These are phyloP conservation scores for Drosophila erecta DNA, from an alignment of 1,140 invertebrate genomes.

Conservation along the genomic window DNA sequence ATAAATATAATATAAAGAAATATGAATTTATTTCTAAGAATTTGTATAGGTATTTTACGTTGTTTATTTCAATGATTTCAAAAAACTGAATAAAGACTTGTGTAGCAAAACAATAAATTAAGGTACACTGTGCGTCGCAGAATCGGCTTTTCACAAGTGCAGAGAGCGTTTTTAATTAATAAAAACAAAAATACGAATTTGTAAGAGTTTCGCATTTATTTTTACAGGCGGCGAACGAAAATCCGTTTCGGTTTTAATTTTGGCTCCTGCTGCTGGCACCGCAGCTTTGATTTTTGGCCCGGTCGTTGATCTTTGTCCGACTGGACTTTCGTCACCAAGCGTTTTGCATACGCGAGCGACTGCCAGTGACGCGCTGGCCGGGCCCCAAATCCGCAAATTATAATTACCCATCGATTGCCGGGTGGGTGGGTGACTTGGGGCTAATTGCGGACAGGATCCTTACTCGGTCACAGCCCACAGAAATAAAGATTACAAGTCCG, in stretches of 20 bases:
- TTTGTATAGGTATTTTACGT: not conserved
- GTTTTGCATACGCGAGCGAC: constrained; percentile 61
- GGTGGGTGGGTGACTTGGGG: constrained; percentile 32
- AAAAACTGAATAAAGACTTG: too few relatives aligned
- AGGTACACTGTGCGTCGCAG: constrained; percentile 12
- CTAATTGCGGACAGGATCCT: constrained; percentile 8
- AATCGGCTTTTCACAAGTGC: constrained; percentile 44
- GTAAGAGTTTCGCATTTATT: constrained; percentile 79
- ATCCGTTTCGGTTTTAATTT: constrained; percentile 68
- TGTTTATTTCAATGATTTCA: too few relatives aligned
- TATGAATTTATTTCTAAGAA: not conserved
- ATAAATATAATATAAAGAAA: too few relatives aligned
- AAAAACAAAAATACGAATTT: constrained; percentile 66
- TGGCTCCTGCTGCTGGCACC: constrained; percentile 13
- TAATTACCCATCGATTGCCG: constrained; percentile 28
- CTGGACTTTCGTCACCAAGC: constrained; percentile 77
- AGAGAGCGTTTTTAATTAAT: constrained; percentile 53
- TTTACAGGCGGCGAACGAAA: constrained; percentile 73
- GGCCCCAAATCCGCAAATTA: constrained; percentile 43
- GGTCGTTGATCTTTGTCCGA: constrained; percentile 80
- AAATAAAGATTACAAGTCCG: not conserved
- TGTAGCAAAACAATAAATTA: not conserved
- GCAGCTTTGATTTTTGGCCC: constrained; percentile 24
- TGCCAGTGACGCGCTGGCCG: constrained; percentile 49
- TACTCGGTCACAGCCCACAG: constrained; percentile 27